Percentiles rank a stretch among this genome's conserved stretches.
Evolutionary conservation across 1,140 invertebrate species (phyloP).

Genomic region (Meloidogyne hapla): DNA sequence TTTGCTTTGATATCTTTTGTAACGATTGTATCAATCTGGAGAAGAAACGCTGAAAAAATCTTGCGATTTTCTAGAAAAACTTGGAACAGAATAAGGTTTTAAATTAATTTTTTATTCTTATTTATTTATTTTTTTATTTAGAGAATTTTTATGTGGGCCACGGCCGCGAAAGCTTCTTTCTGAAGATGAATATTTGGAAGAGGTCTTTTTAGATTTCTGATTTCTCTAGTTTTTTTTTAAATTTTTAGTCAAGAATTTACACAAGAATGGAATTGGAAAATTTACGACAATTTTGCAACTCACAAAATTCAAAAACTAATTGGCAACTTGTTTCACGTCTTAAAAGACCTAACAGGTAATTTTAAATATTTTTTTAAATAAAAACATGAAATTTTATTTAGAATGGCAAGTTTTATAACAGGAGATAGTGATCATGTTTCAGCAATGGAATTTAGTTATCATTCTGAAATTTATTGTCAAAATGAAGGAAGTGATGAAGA

Average conservation of each 20-base stretch:
- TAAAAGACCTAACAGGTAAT: constrained; percentile 26
- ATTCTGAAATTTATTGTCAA: constrained; percentile 23
- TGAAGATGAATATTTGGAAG: constrained; percentile 35
- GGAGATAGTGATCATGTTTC: constrained; percentile 35
- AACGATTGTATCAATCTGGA: constrained; percentile 6
- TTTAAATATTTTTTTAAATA: background rate
- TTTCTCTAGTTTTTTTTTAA: background rate
- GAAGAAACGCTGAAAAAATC: constrained; percentile 10
- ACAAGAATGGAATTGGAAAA: constrained; percentile 34
- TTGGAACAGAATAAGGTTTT: background rate
- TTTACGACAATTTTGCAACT: constrained; percentile 24
- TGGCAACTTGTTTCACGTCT: constrained; percentile 30
- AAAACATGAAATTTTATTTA: constrained; percentile 13
- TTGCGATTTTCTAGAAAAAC: background rate
- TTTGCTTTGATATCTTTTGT: constrained; percentile 6
- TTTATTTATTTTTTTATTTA: background rate
- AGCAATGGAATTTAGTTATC: constrained; percentile 15
- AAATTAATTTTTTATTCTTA: constrained; percentile 13
- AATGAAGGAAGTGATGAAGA: constrained; percentile 25
- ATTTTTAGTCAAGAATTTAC: constrained; percentile 21
- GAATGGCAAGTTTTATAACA: constrained; percentile 34
- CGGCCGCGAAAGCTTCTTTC: constrained; percentile 24
- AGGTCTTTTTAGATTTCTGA: constrained; percentile 12
- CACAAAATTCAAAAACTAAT: background rate
- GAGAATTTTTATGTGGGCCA: constrained; percentile 23